phyloP scores from a whole-genome alignment of 2,113 vertebrate genomes.

The Todiramphus chloris region DNA sequence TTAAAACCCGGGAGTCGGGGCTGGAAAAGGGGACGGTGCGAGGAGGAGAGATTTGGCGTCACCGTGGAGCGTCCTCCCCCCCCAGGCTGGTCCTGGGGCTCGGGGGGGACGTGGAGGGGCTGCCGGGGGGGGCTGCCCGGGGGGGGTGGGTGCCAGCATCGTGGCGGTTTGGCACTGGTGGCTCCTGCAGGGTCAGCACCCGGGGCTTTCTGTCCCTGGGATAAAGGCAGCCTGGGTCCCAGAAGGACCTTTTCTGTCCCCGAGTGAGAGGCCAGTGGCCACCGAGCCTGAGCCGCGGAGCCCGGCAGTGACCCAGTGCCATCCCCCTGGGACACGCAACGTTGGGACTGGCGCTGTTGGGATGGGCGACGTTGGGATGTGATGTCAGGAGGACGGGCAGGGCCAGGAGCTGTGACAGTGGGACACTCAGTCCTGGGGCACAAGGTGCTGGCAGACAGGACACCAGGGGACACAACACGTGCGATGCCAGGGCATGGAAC shows the following conservation, averaged over 20 bases:
- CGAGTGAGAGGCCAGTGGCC: not conserved
- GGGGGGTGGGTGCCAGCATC: not conserved
- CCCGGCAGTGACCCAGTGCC: not conserved
- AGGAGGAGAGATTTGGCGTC: accelerated
- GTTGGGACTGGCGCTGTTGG: not conserved
- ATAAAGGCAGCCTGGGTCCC: not conserved
- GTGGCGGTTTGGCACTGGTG: not conserved
- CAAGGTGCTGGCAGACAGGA: not conserved
- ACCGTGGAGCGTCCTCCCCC: no score
- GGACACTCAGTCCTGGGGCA: not conserved
- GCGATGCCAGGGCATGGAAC: not conserved
- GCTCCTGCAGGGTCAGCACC: not conserved
- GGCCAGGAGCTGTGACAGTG: not conserved
- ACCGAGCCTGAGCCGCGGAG: not conserved
- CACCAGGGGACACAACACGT: not conserved
- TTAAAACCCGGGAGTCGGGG: not conserved
- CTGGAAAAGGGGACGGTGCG: not conserved
- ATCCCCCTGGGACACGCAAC: no score
- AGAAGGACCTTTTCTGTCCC: not conserved
- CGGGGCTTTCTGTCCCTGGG: no score
- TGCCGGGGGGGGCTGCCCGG: no score
- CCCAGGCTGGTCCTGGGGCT: not conserved
- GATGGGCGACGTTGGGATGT: accelerated
- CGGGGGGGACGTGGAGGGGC: not conserved
- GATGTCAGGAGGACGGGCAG: not conserved